Percentiles rank a stretch among this genome's conserved stretches.
Conservation (phyloP, 2,797 vertebrate genomes). For the Zalophus californianus region DNA sequence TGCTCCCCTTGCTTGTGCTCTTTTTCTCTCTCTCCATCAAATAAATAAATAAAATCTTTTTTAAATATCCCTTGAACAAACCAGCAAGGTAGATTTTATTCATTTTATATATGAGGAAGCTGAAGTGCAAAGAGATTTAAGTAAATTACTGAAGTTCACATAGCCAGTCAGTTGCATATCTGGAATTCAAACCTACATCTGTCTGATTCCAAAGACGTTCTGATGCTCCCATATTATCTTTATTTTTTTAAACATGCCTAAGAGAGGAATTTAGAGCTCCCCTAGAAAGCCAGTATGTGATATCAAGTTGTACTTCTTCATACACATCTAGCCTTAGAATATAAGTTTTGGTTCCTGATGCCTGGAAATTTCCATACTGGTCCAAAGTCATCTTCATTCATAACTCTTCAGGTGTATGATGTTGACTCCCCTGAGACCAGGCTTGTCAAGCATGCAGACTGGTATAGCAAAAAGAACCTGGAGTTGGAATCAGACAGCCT, state of each 20-base stretch:
- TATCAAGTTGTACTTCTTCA: conserved; percentile 28
- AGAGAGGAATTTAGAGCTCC: neutral
- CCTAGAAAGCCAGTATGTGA: neutral
- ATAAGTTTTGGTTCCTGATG: neutral
- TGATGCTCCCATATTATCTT: neutral
- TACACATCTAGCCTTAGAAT: neutral
- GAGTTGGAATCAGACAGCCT: neutral
- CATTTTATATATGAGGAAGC: neutral
- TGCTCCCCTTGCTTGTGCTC: too few relatives aligned
- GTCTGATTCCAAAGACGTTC: neutral
- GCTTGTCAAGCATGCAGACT: neutral
- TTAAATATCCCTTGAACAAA: neutral
- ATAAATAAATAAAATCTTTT: neutral
- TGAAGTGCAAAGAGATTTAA: neutral
- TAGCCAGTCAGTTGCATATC: neutral
- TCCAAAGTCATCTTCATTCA: neutral
- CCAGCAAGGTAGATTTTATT: neutral
- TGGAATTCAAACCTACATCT: neutral
- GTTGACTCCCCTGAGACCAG: neutral
- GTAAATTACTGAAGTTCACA: neutral
- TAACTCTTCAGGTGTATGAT: neutral
- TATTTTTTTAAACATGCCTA: neutral
- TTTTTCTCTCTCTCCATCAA: neutral
- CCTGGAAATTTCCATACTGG: neutral
- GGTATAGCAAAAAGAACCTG: neutral